These are phyloP conservation scores for Pseudopipra pipra DNA, from an alignment of 2,113 vertebrate genomes.

Conservation along the genomic window DNA sequence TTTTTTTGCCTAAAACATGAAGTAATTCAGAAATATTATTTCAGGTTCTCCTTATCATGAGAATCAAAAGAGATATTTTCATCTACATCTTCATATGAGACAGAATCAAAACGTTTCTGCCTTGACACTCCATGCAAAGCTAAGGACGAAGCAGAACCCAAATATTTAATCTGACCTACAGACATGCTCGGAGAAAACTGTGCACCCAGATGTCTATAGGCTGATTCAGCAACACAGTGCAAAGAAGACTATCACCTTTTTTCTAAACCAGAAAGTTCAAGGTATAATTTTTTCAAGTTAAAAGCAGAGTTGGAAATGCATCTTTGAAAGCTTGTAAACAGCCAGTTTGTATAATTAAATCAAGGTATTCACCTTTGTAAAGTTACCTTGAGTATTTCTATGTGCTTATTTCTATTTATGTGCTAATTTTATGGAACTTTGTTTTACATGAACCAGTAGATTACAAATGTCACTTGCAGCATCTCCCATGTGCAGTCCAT, in stretches of 20 bases:
- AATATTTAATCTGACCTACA: background rate
- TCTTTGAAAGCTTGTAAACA: background rate
- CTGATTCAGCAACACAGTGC: background rate
- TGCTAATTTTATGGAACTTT: background rate
- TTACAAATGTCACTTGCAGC: background rate
- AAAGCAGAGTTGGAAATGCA: background rate
- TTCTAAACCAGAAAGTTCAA: background rate
- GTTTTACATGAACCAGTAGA: background rate
- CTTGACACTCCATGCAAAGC: background rate
- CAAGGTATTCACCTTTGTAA: background rate
- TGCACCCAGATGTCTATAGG: background rate
- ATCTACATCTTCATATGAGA: background rate
- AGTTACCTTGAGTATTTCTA: background rate
- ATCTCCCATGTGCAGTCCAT: background rate
- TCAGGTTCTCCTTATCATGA: background rate
- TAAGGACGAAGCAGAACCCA: background rate
- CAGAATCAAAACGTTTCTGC: background rate
- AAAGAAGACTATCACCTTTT: background rate
- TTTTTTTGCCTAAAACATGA: background rate
- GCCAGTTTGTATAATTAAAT: background rate
- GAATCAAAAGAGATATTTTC: background rate
- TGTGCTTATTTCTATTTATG: background rate
- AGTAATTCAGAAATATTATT: background rate
- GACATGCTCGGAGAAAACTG: background rate
- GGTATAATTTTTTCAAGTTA: background rate